Percentiles rank a stretch among this genome's conserved stretches.
Evolutionary conservation across 1,140 invertebrate species (phyloP).

Genomic region (Saccostrea glomerata): DNA sequence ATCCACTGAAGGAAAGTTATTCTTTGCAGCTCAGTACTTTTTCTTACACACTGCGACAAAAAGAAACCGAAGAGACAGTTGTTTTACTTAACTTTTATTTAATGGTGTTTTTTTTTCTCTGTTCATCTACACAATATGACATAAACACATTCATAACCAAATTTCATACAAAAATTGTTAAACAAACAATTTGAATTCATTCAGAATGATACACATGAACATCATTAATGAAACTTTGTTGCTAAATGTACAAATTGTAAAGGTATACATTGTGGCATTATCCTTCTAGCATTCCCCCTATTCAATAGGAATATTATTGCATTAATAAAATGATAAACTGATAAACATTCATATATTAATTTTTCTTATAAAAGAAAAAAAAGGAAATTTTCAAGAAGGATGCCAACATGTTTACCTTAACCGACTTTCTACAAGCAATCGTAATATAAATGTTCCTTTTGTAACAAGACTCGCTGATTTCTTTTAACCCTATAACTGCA

Average conservation of each 20-base stretch:
- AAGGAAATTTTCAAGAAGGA: too few relatives aligned
- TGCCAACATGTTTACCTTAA: too few relatives aligned
- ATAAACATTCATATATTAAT: too few relatives aligned
- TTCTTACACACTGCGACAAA: background rate
- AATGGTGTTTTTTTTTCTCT: background rate
- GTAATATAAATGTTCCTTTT: too few relatives aligned
- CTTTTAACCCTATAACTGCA: too few relatives aligned
- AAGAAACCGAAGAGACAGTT: background rate
- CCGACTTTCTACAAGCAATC: too few relatives aligned
- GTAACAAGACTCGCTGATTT: too few relatives aligned
- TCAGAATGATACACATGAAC: background rate
- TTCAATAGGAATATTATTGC: too few relatives aligned
- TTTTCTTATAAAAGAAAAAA: too few relatives aligned
- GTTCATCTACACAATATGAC: constrained; percentile 19
- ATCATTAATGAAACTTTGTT: background rate
- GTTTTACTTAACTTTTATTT: background rate
- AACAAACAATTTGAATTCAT: background rate
- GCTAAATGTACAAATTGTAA: background rate
- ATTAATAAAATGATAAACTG: too few relatives aligned
- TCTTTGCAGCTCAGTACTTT: too few relatives aligned
- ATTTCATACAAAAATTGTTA: background rate
- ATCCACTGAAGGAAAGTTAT: too few relatives aligned
- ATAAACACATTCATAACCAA: background rate
- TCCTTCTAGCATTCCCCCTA: background rate
- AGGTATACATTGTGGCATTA: constrained; percentile 1